Evolutionary conservation across 2,888 invertebrate genomes (phyloP).

Genomic region (Drosophila gaucha): DNA sequence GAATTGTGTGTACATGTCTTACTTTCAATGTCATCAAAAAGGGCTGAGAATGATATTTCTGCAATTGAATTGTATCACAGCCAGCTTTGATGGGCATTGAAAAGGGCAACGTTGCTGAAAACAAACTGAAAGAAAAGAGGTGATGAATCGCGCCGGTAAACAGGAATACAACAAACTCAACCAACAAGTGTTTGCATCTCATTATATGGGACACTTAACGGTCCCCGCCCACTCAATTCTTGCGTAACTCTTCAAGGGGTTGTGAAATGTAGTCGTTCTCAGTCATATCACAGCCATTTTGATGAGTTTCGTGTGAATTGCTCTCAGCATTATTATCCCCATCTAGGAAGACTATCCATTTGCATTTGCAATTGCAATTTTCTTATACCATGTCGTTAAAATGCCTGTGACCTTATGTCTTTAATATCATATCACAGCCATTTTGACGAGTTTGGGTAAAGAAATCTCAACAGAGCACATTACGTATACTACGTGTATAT

Average conservation of each 20-base stretch:
- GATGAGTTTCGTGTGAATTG: conserved; percentile 82
- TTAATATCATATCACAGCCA: conserved; percentile 84
- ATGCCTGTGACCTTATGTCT: conserved; percentile 83
- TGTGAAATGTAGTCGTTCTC: conserved; percentile 83
- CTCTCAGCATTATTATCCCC: not conserved
- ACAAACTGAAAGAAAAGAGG: not conserved
- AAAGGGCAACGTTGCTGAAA: conserved; percentile 57
- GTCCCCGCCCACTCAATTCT: conserved; percentile 54
- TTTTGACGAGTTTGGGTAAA: conserved; percentile 85
- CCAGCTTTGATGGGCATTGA: conserved; percentile 85
- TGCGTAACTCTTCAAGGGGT: conserved; percentile 84
- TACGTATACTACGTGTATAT: not conserved
- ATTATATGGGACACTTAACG: conserved; percentile 15
- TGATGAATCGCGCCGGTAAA: conserved; percentile 7
- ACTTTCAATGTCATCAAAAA: conserved; percentile 84
- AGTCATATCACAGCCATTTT: conserved; percentile 85
- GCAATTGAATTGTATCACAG: conserved; percentile 84
- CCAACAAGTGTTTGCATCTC: conserved; percentile 64
- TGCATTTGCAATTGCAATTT: conserved; percentile 39
- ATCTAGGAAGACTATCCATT: not conserved
- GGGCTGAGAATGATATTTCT: conserved; percentile 83
- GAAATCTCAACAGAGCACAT: conserved; percentile 75
- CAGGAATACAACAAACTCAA: conserved; percentile 19
- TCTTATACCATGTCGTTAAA: conserved; percentile 84
- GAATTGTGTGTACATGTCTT: conserved; percentile 54